Base-by-base conservation (phyloP, 2,797 vertebrate genomes). In the Hoplostethus atlanticus region DNA sequence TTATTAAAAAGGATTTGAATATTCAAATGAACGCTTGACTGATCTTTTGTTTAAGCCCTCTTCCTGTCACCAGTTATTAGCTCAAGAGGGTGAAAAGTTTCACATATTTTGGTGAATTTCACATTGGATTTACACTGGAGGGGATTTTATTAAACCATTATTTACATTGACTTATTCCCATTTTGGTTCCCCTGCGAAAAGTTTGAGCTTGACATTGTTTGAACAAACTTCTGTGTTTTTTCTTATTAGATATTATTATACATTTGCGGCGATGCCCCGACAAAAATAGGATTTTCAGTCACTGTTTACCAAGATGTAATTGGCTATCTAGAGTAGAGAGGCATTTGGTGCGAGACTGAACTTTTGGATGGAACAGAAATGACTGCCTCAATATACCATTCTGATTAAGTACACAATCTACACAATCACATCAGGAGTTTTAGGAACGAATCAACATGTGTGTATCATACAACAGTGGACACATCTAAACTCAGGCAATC, bases 11-110 rank as follows among this genome's bases (percentile, higher is more conserved):
- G 89, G 91, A 93, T 94, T 94, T 94, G 91, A 94, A 94, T 95
- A 94, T 95, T 94, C 92, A 94, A 93, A 95, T 94, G 89, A 94
- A 94, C 92, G 92, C 91, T 93, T 92, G 94, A 92, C 92, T 93
- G 93, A 94, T 94, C 93, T 94, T 94, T 94, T 95, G 93, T 95
- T 93, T 94, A 93, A 95, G 92, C 92, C 89, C 89, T 92, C 86
- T 89, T 89, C 86, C 89, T 89, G 85, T 93, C 91, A 81, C 91
- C 79, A 87, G 90, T 95, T 95, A 95, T 94, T 94, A 94, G 92
- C 91, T 94, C 87, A 89, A 94, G 91, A 93, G 92, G 89, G 90
- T 87, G 89, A 91, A 93, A 94, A 92, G 88, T 93, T 93, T 93
- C 87, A 80, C 58, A 25, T 91, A 88, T 94, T 92, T 93, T 92